Percentiles rank a stretch among this genome's conserved stretches.
These are phyloP conservation scores for Scolopax rusticola DNA, from an alignment of 2,797 vertebrate species.

Conservation along the genomic window DNA sequence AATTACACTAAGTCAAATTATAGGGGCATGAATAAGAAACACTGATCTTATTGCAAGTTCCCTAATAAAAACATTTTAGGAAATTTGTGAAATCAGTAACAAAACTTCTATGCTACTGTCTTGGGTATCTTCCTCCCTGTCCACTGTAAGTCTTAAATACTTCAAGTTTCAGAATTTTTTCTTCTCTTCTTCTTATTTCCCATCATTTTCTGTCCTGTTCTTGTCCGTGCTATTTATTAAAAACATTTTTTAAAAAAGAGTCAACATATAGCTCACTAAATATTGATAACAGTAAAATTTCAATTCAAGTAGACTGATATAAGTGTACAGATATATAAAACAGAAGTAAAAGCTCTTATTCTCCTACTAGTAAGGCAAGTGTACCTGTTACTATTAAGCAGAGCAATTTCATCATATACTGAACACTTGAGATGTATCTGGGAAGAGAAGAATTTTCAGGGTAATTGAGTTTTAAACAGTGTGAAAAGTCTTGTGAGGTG, in stretches of 20 bases:
- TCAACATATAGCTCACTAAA: background rate
- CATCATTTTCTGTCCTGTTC: background rate
- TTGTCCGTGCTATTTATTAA: background rate
- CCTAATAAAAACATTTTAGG: background rate
- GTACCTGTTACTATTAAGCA: background rate
- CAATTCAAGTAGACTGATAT: background rate
- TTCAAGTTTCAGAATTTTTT: background rate
- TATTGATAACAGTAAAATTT: background rate
- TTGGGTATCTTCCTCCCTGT: background rate
- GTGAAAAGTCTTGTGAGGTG: background rate
- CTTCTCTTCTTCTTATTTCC: background rate
- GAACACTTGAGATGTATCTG: background rate
- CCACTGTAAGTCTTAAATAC: background rate
- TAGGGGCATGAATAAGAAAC: background rate
- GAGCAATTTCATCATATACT: background rate
- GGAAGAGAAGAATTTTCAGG: background rate
- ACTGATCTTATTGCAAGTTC: background rate
- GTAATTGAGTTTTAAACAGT: background rate
- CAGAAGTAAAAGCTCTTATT: background rate
- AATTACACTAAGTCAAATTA: background rate
- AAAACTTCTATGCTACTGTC: background rate
- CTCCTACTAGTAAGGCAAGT: background rate
- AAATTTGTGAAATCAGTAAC: background rate
- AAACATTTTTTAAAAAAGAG: background rate
- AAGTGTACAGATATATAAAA: background rate